Evolutionary conservation across 1,140 invertebrate genomes (phyloP).

Genomic region (Sycophila sp.): DNA sequence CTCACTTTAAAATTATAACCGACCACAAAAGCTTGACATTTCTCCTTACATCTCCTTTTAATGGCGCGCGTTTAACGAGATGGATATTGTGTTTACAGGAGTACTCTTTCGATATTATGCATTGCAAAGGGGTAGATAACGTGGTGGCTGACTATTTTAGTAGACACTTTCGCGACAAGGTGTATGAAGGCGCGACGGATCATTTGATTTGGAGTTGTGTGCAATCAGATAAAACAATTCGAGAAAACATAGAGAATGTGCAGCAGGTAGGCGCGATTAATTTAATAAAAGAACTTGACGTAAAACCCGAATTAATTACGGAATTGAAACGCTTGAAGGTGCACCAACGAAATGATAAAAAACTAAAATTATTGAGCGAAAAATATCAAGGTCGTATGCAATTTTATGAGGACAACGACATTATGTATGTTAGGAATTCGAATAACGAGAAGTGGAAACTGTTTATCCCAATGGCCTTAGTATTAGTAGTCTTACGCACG

Average conservation of each 20-base stretch:
- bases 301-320: not conserved
- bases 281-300: not conserved
- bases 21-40: conserved; percentile 12
- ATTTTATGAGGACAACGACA: too few relatives aligned
- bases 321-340: not conserved
- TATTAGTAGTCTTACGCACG: too few relatives aligned
- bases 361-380: too few relatives aligned
- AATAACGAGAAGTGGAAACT: too few relatives aligned
- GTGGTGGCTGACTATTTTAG: not conserved
- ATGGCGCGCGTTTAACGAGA: not conserved
- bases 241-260: not conserved
- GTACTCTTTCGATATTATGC: conserved; percentile 4
- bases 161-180: too few relatives aligned
- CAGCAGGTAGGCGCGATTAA: too few relatives aligned
- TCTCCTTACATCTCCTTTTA: not conserved
- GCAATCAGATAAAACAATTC: too few relatives aligned
- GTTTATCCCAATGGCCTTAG: too few relatives aligned
- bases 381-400: too few relatives aligned
- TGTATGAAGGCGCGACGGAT: conserved; percentile 55
- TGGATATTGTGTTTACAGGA: conserved; percentile 24
- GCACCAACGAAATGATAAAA: not conserved
- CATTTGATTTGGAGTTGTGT: too few relatives aligned
- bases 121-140: not conserved
- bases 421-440: too few relatives aligned
- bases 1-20: not conserved